These are phyloP conservation scores for Lota lota DNA, from an alignment of 2,113 vertebrate species.

Conservation along the genomic window DNA sequence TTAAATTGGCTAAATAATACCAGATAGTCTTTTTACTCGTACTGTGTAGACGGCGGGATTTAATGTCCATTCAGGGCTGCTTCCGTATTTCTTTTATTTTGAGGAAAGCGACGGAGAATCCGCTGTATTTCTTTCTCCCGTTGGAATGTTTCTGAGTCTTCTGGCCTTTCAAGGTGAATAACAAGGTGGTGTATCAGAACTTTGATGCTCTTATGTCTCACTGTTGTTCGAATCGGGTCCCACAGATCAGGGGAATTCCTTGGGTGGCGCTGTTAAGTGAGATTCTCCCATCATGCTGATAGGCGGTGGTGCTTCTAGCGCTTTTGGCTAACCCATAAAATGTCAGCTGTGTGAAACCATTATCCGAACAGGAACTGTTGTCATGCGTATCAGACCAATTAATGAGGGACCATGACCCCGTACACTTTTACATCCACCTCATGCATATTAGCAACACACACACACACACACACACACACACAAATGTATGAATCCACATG, in stretches of 20 bases:
- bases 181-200: constrained; percentile 46
- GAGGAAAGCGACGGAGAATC: constrained; percentile 1
- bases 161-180: constrained; percentile 44
- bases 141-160: constrained; percentile 32
- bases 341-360: constrained; percentile 27
- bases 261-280: background rate
- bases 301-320: background rate
- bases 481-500: background rate
- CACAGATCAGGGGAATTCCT: constrained; percentile 11
- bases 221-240: background rate
- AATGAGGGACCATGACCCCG: constrained; percentile 54
- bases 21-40: constrained; percentile 7
- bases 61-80: background rate
- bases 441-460: constrained; percentile 25
- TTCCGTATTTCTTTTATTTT: constrained; percentile 16
- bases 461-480: constrained; percentile 15
- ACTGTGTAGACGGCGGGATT: constrained; percentile 25
- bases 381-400: constrained; percentile 55
- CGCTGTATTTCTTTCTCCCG: constrained; percentile 30
- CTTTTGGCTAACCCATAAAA: constrained; percentile 18
- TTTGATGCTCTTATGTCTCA: constrained; percentile 9
- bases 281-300: background rate
- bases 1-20: constrained; percentile 1
- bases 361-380: constrained; percentile 49
- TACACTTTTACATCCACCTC: constrained; percentile 45